Percentiles rank a stretch among this genome's conserved stretches.
Evolutionary conservation across 2,797 vertebrate genomes (phyloP).

Genomic region (Poecilia gillii): DNA sequence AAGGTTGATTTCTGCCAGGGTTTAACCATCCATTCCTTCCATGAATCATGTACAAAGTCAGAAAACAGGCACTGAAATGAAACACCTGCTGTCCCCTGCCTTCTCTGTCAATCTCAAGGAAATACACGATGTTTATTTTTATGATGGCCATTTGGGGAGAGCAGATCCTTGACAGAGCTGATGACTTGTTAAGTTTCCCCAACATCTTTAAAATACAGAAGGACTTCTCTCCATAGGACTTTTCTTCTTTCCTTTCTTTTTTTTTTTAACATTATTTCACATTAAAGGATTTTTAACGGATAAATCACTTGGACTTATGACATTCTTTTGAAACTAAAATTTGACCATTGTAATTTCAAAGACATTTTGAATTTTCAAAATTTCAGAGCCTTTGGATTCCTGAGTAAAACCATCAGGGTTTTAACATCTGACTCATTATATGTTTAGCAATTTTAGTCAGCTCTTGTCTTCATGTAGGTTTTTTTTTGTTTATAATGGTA

Average conservation of each 20-base stretch:
- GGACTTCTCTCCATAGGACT: background rate
- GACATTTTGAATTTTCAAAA: no score
- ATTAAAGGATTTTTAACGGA: background rate
- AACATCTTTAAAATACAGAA: conserved; percentile 37
- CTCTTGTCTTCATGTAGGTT: background rate
- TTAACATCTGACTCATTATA: background rate
- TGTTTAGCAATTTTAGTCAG: background rate
- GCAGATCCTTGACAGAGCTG: conserved; percentile 3
- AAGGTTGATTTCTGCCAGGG: conserved; percentile 62
- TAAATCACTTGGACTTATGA: no score
- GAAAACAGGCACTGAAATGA: conserved; percentile 56
- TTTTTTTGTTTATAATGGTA: background rate
- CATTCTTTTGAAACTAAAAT: background rate
- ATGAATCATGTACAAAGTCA: conserved; percentile 41
- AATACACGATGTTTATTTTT: conserved; percentile 34
- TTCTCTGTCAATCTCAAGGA: conserved; percentile 37
- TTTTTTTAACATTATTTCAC: background rate
- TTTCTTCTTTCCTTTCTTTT: background rate
- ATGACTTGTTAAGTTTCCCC: conserved; percentile 44
- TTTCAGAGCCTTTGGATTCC: background rate
- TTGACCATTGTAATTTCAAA: no score
- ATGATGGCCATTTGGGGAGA: conserved; percentile 28
- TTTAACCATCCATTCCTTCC: conserved; percentile 49
- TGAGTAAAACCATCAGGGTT: background rate
- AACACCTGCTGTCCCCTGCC: conserved; percentile 64